A percentile compares a stretch with the other conserved stretches of the same genome.
Conservation (phyloP, 1,140 invertebrate genomes). For the Pissodes strobi region DNA sequence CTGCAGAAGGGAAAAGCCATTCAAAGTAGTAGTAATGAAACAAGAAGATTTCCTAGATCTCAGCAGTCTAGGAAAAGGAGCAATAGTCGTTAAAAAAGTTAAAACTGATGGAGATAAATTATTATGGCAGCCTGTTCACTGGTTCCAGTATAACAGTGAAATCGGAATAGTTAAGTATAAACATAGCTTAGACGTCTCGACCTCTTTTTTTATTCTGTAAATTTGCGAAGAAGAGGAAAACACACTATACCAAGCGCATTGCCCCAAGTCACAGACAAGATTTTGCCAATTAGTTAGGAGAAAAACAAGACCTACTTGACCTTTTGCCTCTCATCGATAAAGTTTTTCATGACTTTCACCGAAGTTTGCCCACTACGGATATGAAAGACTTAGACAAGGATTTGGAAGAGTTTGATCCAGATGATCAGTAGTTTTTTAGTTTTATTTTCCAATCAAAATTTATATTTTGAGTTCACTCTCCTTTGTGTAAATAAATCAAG, state of each 20-base stretch:
- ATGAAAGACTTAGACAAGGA: not conserved
- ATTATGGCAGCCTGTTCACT: not conserved
- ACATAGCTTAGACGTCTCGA: not conserved
- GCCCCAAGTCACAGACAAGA: not conserved
- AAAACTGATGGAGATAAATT: conserved; percentile 1
- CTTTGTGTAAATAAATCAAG: too few relatives aligned
- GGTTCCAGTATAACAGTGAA: not conserved
- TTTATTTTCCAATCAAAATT: too few relatives aligned
- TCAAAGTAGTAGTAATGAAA: conserved; percentile 20
- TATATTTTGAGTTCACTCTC: too few relatives aligned
- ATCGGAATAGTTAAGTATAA: not conserved
- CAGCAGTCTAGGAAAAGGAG: not conserved
- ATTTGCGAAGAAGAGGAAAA: not conserved
- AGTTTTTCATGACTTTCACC: not conserved
- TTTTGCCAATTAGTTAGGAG: not conserved
- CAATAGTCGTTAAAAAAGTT: not conserved
- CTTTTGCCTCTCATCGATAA: not conserved
- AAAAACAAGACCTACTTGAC: not conserved
- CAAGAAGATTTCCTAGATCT: conserved; percentile 8
- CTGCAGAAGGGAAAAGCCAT: conserved; percentile 4
- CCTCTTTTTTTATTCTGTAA: not conserved
- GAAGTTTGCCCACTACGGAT: not conserved
- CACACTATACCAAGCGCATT: not conserved
- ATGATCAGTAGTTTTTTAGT: not conserved
- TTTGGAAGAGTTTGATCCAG: not conserved